phyloP scores from a whole-genome alignment of 2,113 vertebrate species.

The Psilopsiagon aymara region DNA sequence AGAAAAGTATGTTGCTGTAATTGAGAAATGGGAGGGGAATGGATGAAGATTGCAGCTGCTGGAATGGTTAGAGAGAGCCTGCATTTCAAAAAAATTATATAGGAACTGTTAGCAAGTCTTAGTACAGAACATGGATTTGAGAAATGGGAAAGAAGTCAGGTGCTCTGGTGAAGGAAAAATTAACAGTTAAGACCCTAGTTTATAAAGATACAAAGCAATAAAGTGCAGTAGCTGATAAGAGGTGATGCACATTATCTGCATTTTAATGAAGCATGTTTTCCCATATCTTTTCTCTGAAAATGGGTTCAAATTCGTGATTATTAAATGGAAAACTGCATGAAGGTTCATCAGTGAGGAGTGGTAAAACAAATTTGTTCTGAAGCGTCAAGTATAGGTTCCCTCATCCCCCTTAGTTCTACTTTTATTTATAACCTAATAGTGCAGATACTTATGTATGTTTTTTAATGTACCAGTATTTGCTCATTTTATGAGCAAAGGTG shows the following conservation, averaged over 20 bases:
- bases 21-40: neutral
- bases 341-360: neutral
- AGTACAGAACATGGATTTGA: neutral
- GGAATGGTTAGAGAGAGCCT: neutral
- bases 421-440: neutral
- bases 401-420: neutral
- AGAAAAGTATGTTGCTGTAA: neutral
- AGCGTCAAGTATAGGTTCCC: neutral
- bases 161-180: neutral
- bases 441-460: neutral
- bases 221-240: neutral
- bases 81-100: neutral
- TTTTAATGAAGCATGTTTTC: neutral
- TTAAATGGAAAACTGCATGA: neutral
- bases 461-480: neutral
- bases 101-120: neutral
- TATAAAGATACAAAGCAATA: neutral
- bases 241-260: neutral
- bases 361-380: neutral
- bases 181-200: neutral
- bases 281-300: neutral
- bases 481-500: neutral
- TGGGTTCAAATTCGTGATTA: neutral
- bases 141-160: neutral
- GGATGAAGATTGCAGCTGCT: neutral